Evolutionary conservation across 1,140 invertebrate species (phyloP).

Genomic region (Caenorhabditis latens): DNA sequence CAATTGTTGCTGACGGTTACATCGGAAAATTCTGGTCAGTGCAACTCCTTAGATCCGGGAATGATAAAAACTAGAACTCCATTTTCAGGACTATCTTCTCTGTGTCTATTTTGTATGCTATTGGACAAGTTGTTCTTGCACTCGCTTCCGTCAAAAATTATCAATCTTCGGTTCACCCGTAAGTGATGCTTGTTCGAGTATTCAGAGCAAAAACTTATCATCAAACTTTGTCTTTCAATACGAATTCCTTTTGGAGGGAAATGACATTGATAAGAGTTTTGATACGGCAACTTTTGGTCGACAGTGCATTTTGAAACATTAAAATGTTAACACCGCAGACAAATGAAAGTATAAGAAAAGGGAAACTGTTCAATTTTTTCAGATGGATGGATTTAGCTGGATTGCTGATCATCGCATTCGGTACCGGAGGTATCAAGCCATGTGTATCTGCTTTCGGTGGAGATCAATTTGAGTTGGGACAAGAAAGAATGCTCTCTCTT

Average conservation of each 20-base stretch:
- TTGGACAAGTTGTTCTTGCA: constrained; percentile 87
- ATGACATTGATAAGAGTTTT: constrained; percentile 14
- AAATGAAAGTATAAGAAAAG: not conserved
- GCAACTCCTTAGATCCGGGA: not conserved
- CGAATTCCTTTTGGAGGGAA: constrained; percentile 7
- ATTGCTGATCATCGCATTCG: constrained; percentile 84
- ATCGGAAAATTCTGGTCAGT: constrained; percentile 86
- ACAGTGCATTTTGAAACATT: not conserved
- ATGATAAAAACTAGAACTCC: constrained; percentile 1
- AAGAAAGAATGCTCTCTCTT: constrained; percentile 77
- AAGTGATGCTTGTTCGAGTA: constrained; percentile 52
- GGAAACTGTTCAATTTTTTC: not conserved
- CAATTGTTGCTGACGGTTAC: constrained; percentile 88
- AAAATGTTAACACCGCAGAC: constrained; percentile 14
- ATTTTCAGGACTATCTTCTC: constrained; percentile 78
- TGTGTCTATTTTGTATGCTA: constrained; percentile 84
- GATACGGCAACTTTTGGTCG: not conserved
- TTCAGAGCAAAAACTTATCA: constrained; percentile 36
- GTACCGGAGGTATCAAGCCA: constrained; percentile 95
- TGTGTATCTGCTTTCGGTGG: constrained; percentile 96
- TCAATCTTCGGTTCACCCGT: constrained; percentile 82
- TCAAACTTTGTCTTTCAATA: constrained; percentile 15
- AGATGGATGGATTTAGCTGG: constrained; percentile 79
- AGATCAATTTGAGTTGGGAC: constrained; percentile 89
- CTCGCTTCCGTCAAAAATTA: constrained; percentile 81